These are phyloP conservation scores for Tuberolachnus salignus DNA, from an alignment of 2,888 invertebrate species.

Conservation along the genomic window DNA sequence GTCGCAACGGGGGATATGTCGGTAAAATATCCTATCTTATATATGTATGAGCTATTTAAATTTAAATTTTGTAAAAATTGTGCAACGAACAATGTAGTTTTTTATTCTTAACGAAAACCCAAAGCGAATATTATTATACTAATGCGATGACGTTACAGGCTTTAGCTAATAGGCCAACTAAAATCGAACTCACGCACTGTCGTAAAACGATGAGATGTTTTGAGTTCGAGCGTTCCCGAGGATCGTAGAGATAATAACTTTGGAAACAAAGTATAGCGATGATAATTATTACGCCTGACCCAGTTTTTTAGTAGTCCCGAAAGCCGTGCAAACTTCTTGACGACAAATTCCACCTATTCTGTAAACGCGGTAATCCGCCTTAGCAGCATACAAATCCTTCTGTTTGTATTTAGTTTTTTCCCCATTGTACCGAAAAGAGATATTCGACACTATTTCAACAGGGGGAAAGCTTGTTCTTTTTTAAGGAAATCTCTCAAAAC, in stretches of 20 bases:
- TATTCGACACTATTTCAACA: slow-evolving; percentile 15
- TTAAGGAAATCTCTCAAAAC: slow-evolving; percentile 1
- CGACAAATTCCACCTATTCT: slow-evolving; percentile 23
- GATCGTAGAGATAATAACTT: not conserved
- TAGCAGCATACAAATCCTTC: slow-evolving; percentile 19
- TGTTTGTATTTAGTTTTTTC: slow-evolving; percentile 7
- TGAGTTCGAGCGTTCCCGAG: not conserved
- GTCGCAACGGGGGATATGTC: too few species aligned
- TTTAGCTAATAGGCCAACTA: not conserved
- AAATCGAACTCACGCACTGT: not conserved
- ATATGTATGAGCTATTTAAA: too few species aligned
- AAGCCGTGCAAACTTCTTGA: slow-evolving; percentile 18
- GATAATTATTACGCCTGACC: not conserved
- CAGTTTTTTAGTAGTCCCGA: not conserved
- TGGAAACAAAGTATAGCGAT: not conserved
- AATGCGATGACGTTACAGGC: too few species aligned
- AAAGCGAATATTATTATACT: not conserved
- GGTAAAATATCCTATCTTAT: too few species aligned
- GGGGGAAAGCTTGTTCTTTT: not conserved
- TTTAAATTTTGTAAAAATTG: too few species aligned
- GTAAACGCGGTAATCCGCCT: slow-evolving; percentile 22
- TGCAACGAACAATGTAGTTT: not conserved
- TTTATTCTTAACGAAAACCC: not conserved
- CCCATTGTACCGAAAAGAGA: slow-evolving; percentile 1
- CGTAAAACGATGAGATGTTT: not conserved